Base-by-base conservation (phyloP, 2,113 vertebrate genomes). In the Gopherus evgoodei region DNA sequence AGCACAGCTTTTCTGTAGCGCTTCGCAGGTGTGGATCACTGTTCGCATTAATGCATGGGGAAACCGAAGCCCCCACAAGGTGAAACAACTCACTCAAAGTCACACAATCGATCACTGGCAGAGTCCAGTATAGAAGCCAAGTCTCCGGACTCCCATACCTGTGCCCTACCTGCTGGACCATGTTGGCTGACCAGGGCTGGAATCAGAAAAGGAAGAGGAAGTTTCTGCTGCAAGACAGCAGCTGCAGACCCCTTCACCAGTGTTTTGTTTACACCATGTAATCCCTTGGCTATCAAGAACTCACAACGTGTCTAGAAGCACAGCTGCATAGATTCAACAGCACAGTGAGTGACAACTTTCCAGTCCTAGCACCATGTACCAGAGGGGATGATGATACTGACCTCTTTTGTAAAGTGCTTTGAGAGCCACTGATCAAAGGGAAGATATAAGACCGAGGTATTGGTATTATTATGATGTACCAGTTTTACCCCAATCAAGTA, bases 41-140 rank as follows among this genome's bases (percentile, higher is more conserved):
- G 85, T 91, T 96, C 94, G 94, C 95, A 93, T 95, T 91, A 96
- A 94, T 94, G 96, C 94, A 88, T 95, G 96, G 95, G 96, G 96
- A 96, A 97, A 86, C 87, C 21, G 94, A 97, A 86, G 96, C 91
- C 96, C 97, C 88, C 97, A 89, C 95, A 96, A 96, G 93, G 93
- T 92, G 93, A 92, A 95, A 95, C 85, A 89, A 97, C 80, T 93
- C 91, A 93, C 89, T 92, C 54, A 92, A 87, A 95, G 95, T 87
- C 90, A 95, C 54, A 3, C 8, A 92, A 95, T 94, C 95, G 94
- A 97, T 96, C 94, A 91, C 0, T 27, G 42, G 75, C 2, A 12
- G 52, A 95, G 84, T 38, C 72, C 85, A 53, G 86, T 92, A 79
- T 5, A 87, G 75, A 90, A 93, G 78, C 44, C 4, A 50, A 0